These are phyloP conservation scores for Eupithecia dodoneata DNA, from an alignment of 2,888 invertebrate species.

Conservation along the genomic window DNA sequence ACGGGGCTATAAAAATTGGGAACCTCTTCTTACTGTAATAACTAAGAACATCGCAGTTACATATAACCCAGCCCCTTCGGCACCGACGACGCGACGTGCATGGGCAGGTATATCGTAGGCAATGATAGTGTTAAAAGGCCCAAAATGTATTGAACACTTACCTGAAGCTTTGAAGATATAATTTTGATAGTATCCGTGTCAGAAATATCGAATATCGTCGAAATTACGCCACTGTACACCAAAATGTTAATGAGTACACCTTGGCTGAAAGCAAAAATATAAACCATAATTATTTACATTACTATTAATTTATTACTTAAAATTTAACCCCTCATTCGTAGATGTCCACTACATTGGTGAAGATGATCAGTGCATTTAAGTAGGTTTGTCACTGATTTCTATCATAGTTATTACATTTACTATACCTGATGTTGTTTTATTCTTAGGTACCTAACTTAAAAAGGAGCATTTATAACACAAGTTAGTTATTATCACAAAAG, in stretches of 20 bases:
- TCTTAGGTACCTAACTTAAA: too few species aligned
- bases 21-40: too few species aligned
- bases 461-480: too few species aligned
- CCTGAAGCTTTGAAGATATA: constrained; percentile 93
- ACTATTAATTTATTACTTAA: not conserved
- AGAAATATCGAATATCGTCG: constrained; percentile 88
- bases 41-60: too few species aligned
- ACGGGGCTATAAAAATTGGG: too few species aligned
- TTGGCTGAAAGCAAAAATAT: constrained; percentile 87
- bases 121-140: not conserved
- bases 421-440: too few species aligned
- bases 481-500: too few species aligned
- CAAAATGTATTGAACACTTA: constrained; percentile 56
- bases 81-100: not conserved
- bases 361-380: not conserved
- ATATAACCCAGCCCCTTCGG: too few species aligned
- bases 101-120: not conserved
- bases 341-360: not conserved
- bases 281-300: not conserved
- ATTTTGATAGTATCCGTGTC: constrained; percentile 87
- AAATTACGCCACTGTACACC: constrained; percentile 92
- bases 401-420: too few species aligned
- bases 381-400: too few species aligned
- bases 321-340: not conserved
- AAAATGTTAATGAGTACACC: constrained; percentile 94